Conservation (phyloP, 2,797 vertebrate genomes). For the Champsocephalus gunnari region DNA sequence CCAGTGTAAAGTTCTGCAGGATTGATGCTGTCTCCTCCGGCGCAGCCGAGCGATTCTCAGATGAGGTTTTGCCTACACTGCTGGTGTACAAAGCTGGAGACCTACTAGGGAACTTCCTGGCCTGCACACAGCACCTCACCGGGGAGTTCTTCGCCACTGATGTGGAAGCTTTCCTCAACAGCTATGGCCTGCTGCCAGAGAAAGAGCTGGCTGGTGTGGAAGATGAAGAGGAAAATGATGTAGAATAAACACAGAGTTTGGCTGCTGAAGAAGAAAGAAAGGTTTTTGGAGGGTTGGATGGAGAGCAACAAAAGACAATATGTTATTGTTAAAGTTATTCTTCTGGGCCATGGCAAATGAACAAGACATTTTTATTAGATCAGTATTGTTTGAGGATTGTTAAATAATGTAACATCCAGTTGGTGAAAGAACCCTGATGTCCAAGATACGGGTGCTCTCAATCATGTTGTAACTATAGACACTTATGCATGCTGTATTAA, state of each 20-base stretch:
- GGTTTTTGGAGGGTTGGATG: constrained; percentile 17
- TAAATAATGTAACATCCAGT: constrained; percentile 25
- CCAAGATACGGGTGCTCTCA: constrained; percentile 21
- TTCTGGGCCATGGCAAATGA: constrained; percentile 32
- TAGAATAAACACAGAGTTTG: constrained; percentile 72
- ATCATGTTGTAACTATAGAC: constrained; percentile 55
- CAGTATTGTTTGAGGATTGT: constrained; percentile 38
- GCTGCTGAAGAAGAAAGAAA: constrained; percentile 67
- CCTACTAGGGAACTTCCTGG: constrained; percentile 95
- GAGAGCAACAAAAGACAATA: constrained; percentile 44
- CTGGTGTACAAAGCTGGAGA: constrained; percentile 96
- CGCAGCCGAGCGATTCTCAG: constrained; percentile 92
- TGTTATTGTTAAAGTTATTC: neutral
- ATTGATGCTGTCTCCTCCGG: constrained; percentile 92
- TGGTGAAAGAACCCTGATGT: constrained; percentile 11
- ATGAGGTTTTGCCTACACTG: constrained; percentile 91
- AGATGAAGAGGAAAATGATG: constrained; percentile 77
- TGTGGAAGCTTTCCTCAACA: constrained; percentile 95
- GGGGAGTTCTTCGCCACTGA: constrained; percentile 96
- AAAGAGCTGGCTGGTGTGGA: constrained; percentile 84
- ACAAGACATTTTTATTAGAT: constrained; percentile 36
- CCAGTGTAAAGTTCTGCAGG: constrained; percentile 95
- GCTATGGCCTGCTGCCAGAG: constrained; percentile 95
- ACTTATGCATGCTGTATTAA: constrained; percentile 30
- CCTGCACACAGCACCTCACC: constrained; percentile 88